Evolutionary conservation across 1,140 invertebrate species (phyloP).

Genomic region (Leptoteleia sp.): DNA sequence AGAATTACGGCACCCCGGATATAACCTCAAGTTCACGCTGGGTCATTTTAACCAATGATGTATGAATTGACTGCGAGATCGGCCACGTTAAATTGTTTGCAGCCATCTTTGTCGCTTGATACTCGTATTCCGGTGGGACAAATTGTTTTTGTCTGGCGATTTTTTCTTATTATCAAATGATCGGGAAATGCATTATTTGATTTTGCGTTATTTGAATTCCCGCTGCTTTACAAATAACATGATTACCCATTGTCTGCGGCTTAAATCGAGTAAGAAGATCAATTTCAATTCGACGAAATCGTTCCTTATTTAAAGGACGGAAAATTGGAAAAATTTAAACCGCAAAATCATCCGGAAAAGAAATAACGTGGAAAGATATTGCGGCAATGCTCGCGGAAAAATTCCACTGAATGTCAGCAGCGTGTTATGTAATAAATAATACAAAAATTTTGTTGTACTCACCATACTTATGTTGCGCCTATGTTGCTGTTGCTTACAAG

Average conservation of each 20-base stretch:
- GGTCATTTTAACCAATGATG: conserved; percentile 56
- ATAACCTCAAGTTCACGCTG: conserved; percentile 56
- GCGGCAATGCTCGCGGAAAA: too few species aligned
- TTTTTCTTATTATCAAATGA: conserved; percentile 21
- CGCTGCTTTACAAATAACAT: neutral
- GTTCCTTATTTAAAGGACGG: too few species aligned
- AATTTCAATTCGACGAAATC: too few species aligned
- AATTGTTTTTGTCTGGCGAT: conserved; percentile 13
- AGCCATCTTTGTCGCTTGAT: conserved; percentile 40
- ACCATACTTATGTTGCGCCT: too few species aligned
- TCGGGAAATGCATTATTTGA: neutral
- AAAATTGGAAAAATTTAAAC: too few species aligned
- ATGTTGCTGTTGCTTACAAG: too few species aligned
- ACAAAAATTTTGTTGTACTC: too few species aligned
- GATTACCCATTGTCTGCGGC: conserved; percentile 1
- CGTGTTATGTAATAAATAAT: too few species aligned
- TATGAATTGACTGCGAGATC: conserved; percentile 47
- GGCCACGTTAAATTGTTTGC: conserved; percentile 35
- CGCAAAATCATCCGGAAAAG: too few species aligned
- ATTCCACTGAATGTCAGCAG: too few species aligned
- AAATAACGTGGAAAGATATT: too few species aligned
- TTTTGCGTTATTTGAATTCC: conserved; percentile 13
- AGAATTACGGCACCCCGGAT: conserved; percentile 53
- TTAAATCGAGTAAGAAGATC: conserved; percentile 10
- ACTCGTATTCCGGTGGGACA: conserved; percentile 17